Percentiles rank a stretch among this genome's conserved stretches.
phyloP scores from a whole-genome alignment of 2,797 vertebrate species.

The Sarcoramphus papa region DNA sequence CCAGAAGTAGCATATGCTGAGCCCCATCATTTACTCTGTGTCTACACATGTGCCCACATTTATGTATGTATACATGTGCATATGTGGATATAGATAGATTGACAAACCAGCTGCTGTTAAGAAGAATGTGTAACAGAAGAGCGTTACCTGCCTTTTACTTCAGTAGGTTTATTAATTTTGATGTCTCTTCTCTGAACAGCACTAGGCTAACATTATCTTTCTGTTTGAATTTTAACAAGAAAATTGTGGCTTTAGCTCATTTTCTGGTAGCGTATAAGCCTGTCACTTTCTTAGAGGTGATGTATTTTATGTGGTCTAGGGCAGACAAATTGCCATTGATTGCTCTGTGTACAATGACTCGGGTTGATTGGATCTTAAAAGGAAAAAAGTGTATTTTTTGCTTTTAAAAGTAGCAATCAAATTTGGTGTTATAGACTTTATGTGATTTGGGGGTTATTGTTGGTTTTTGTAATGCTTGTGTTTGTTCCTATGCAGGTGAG shows the following conservation, averaged over 20 bases:
- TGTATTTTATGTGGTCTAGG: neutral
- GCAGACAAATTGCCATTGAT: neutral
- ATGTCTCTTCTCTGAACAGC: neutral
- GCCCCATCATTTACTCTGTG: neutral
- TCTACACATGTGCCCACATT: neutral
- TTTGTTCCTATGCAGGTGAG: conserved; percentile 80
- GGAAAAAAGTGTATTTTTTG: neutral
- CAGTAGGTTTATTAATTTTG: neutral
- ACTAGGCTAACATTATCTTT: neutral
- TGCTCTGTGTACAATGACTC: neutral
- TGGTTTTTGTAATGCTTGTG: neutral
- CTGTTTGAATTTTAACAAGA: neutral
- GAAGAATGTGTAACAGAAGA: accelerated
- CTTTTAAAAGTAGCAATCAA: neutral
- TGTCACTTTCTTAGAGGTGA: neutral
- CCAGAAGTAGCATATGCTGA: neutral
- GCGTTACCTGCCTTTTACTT: neutral
- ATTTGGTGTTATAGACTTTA: neutral
- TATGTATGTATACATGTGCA: neutral
- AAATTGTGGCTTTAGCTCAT: neutral
- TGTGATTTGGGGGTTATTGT: neutral
- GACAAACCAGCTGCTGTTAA: neutral
- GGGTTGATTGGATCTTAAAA: neutral
- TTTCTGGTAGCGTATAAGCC: neutral
- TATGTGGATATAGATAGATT: neutral